Base-by-base conservation (phyloP, 2,113 vertebrate species). In the Caranx ignobilis region DNA sequence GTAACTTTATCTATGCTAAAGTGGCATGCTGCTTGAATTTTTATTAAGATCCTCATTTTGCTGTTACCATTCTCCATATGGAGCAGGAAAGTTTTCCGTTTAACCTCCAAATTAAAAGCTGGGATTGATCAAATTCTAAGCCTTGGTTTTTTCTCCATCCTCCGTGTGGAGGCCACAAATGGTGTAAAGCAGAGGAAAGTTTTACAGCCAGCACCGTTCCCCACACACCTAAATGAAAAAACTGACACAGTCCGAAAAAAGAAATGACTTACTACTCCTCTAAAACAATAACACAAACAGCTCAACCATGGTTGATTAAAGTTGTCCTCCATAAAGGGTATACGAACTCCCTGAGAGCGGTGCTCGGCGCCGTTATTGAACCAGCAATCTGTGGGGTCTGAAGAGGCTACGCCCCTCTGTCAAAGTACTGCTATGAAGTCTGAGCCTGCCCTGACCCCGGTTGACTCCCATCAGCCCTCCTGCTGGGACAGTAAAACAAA, bases 401-500 rank as follows among this genome's bases (percentile, higher is more conserved):
- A 71, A 68, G 86, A 89, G 85, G 90, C 87, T 82, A 91, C 85
- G 78, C 87, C 91, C 86, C 79, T 83, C 92, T 86, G 90, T 93
- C 92, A 92, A 85, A 86, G 80, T 54, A 65, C 84, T 71, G 88
- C 77, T 75, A 86, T 81, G 86, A 86, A 88, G 86, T 77, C 88
- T 85, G 82, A 82, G 82, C 82, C 80, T 85, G 84, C 81, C 83
- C 79, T 92, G 93, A 95, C 93, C 92, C 84, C 64, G 79, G 72
- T 92, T 92, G 93, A 94, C 92, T 93, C 73, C 65, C 86, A 86
- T 91, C 87, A 87, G 82, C 87, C 89, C 90, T 92, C 92, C 92
- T 91, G 86, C 90, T 87, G 92, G 84, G 89, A 91, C 81, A 81
- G 87, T 93, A 93, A 94, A 95, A 95, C 92, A 95, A 94, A 94